Conservation (phyloP, 2,888 invertebrate species). For the Hemistola chrysoprasaria region DNA sequence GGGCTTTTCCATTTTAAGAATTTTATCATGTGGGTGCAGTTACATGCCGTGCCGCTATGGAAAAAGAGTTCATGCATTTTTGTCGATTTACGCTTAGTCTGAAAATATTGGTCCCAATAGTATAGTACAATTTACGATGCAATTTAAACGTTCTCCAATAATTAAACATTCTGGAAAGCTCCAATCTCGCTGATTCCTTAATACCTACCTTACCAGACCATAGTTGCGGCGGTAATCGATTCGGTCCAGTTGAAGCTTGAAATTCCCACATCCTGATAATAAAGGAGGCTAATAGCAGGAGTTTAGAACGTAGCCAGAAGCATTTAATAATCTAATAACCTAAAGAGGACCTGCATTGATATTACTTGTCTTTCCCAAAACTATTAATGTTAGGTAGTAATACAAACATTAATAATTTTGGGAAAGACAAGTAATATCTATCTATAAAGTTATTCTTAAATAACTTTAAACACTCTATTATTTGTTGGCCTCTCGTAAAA, state of each 20-base stretch:
- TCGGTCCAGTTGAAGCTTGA: constrained; percentile 9
- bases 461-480: too few species aligned
- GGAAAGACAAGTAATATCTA: too few species aligned
- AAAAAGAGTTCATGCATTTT: constrained; percentile 6
- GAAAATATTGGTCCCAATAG: too few species aligned
- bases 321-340: constrained; percentile 14
- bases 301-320: constrained; percentile 8
- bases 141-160: too few species aligned
- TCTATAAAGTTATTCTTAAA: too few species aligned
- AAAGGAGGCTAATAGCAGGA: constrained; percentile 17
- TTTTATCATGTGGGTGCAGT: constrained; percentile 38
- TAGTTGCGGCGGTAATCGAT: constrained; percentile 12
- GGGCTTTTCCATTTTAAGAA: constrained; percentile 36
- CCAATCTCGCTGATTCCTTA: constrained; percentile 3
- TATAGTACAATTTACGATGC: too few species aligned
- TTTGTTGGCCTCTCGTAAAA: neutral
- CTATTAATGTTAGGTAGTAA: neutral
- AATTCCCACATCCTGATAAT: constrained; percentile 17
- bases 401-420: too few species aligned
- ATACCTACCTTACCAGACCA: constrained; percentile 1
- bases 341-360: constrained; percentile 2
- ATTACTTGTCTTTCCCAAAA: constrained; percentile 7
- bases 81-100: constrained; percentile 1
- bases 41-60: constrained; percentile 13
- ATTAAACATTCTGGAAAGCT: constrained; percentile 1